Evolutionary conservation across 2,888 invertebrate species (phyloP), one percentile per base, ranked within the genome.

Genomic region (Tetramorium bicarinatum): DNA sequence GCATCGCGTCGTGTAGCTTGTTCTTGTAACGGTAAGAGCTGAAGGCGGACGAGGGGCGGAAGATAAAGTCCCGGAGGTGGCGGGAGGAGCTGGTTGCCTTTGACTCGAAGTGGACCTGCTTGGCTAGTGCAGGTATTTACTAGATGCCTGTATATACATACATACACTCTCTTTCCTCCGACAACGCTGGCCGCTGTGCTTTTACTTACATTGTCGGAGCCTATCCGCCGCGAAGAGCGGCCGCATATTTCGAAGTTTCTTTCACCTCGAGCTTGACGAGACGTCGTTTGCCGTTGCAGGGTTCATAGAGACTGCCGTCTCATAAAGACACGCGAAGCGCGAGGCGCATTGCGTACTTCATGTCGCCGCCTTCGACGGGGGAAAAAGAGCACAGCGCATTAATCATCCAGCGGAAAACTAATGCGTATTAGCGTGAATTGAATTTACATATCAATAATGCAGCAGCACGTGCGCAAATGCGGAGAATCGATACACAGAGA

Each of bases 41-140:
- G 83, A 86, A 82, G 88, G 88, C 83, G 87, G 77, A 84, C 54
- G 86, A 82, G 85, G 69, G 44, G 59, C 38, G 76, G 59, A 75
- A 77, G 83, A 84, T 52, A 66, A 83, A 80, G 88, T 66, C 79
- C 38, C 25, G 8, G 47, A 85, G 74, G 61, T 56, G 59, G 67
- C 79, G 89, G 86, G 85, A 88, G 87, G 82, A 86, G 85, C 56
- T 85, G 80, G 72, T 85, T 84, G 88, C 71, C 89, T 91, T 90
- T 87, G 89, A 89, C 88, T 91, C 87, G 87, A 86, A 82, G 88
- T 90, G 90, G 90, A 92, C 92, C 90, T 91, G 92, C 91, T 91
- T 87, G 91, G 92, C 91, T 90, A 89, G 92, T 91, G 90, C 91
- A 91, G 91, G 92, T 93, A 93, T 93, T 92, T 91, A 91, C 91